Percentiles rank a stretch among this genome's conserved stretches.
phyloP scores from a whole-genome alignment of 2,888 invertebrate species.

The Erebia aethiops region DNA sequence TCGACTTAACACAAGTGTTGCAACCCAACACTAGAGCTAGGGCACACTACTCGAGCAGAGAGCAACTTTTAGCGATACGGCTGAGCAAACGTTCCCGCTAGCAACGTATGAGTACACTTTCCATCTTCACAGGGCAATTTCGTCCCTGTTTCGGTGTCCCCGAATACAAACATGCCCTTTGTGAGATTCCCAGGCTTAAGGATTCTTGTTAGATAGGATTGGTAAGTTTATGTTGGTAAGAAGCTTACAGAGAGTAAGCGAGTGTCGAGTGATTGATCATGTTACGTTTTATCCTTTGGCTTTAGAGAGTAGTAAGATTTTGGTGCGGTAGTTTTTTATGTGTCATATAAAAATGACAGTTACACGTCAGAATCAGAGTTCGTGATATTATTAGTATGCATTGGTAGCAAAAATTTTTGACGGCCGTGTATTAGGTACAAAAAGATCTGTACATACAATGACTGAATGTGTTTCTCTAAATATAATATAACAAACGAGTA shows the following conservation, averaged over 20 bases:
- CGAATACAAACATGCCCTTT: constrained; percentile 25
- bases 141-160: constrained; percentile 29
- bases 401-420: background rate
- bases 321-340: too few relatives aligned
- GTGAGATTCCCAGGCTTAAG: constrained; percentile 2
- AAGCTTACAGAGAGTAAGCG: constrained; percentile 5
- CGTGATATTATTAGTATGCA: background rate
- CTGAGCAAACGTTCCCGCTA: constrained; percentile 35
- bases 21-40: constrained; percentile 28
- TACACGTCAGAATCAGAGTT: background rate
- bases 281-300: background rate
- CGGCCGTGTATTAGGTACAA: background rate
- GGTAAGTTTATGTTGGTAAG: constrained; percentile 6
- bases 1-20: background rate
- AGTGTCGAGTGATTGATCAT: constrained; percentile 6
- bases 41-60: constrained; percentile 35
- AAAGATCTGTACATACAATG: background rate
- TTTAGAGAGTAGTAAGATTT: background rate
- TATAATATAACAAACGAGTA: background rate
- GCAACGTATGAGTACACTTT: constrained; percentile 28
- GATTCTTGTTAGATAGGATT: constrained; percentile 18
- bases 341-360: too few relatives aligned
- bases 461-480: background rate
- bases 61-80: constrained; percentile 42
- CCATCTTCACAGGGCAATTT: constrained; percentile 35